These are phyloP conservation scores for Tiphia femorata DNA, from an alignment of 2,888 invertebrate genomes.

Conservation along the genomic window DNA sequence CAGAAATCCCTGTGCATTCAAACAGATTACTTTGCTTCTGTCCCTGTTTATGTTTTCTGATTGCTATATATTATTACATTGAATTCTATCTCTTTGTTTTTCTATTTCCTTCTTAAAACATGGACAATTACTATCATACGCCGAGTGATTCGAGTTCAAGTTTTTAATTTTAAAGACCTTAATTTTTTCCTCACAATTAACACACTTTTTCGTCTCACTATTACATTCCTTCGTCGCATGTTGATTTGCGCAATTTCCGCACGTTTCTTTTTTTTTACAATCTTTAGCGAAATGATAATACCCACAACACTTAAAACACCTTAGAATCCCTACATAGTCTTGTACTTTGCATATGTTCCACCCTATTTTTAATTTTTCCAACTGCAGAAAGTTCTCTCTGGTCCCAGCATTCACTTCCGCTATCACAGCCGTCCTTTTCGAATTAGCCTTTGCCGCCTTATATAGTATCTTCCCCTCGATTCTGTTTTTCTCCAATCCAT, in stretches of 20 bases:
- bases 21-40: slow-evolving; percentile 1
- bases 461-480: slow-evolving; percentile 6
- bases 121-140: slow-evolving; percentile 11
- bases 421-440: slow-evolving; percentile 7
- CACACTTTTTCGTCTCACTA: slow-evolving; percentile 12
- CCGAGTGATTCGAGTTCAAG: slow-evolving; percentile 7
- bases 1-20: slow-evolving; percentile 19
- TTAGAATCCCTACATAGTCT: neutral
- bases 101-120: slow-evolving; percentile 11
- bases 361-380: slow-evolving; percentile 15
- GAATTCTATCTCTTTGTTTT: slow-evolving; percentile 6
- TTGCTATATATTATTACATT: slow-evolving; percentile 24
- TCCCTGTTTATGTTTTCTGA: too few species aligned
- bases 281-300: neutral
- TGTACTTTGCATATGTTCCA: neutral
- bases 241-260: neutral
- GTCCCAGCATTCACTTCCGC: slow-evolving; percentile 9
- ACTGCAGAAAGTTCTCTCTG: neutral
- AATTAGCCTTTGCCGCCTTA: neutral
- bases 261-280: neutral
- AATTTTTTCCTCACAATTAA: slow-evolving; percentile 15
- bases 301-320: neutral
- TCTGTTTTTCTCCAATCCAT: slow-evolving; percentile 1
- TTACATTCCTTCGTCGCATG: slow-evolving; percentile 18
- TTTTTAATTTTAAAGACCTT: slow-evolving; percentile 9